Conservation (phyloP, 2,888 invertebrate genomes). For the Thymelicus sylvestris region DNA sequence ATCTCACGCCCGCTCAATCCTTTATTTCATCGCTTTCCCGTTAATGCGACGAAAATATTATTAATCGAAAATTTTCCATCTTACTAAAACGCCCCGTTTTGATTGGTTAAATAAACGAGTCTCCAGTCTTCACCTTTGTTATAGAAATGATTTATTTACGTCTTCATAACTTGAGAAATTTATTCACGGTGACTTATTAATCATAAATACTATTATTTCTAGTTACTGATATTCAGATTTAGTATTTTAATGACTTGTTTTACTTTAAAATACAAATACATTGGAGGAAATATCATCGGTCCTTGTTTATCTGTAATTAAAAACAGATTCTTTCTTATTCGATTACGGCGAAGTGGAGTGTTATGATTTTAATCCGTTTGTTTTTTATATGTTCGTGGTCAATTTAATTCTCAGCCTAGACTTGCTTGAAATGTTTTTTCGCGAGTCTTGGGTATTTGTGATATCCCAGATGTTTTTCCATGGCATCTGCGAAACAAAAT, state of each 20-base stretch:
- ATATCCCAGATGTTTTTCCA: too few relatives aligned
- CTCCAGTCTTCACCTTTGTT: constrained; percentile 34
- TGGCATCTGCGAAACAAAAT: too few relatives aligned
- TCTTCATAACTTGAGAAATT: constrained; percentile 42
- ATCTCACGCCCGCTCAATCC: constrained; percentile 77
- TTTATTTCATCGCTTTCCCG: constrained; percentile 72
- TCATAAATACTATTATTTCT: not conserved
- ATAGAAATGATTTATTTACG: constrained; percentile 43
- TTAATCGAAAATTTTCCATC: constrained; percentile 75
- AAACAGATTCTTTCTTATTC: too few relatives aligned
- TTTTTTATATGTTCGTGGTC: too few relatives aligned
- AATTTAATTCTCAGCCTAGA: too few relatives aligned
- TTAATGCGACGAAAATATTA: constrained; percentile 74
- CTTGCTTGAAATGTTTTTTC: too few relatives aligned
- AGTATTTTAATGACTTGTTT: not conserved
- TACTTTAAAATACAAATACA: too few relatives aligned
- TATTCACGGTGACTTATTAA: constrained; percentile 5
- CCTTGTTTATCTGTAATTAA: too few relatives aligned
- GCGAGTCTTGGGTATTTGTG: too few relatives aligned
- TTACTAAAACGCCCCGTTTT: constrained; percentile 58
- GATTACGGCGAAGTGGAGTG: too few relatives aligned
- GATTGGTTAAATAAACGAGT: constrained; percentile 57
- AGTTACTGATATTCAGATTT: not conserved
- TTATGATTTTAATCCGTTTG: too few relatives aligned
- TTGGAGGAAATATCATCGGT: too few relatives aligned